Evolutionary conservation across 2,113 vertebrate genomes (phyloP).

Genomic region (Otis tarda): DNA sequence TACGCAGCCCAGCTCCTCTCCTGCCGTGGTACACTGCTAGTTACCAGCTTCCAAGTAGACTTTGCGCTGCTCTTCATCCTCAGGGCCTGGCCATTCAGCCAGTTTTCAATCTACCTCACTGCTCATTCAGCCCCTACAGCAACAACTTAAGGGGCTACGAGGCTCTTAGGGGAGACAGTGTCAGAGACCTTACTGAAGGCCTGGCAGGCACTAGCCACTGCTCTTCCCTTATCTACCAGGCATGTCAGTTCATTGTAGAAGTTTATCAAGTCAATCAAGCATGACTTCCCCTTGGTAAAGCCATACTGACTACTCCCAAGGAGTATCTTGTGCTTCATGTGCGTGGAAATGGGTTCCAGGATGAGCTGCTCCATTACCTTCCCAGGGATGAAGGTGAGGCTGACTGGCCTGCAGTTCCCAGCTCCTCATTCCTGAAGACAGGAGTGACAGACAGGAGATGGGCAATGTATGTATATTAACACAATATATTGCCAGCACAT

Average conservation of each 20-base stretch:
- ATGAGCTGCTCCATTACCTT: not conserved
- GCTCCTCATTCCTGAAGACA: not conserved
- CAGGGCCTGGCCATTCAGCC: not conserved
- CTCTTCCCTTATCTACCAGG: not conserved
- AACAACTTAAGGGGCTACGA: not conserved
- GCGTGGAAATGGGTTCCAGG: not conserved
- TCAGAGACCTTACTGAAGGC: not conserved
- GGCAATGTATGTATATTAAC: not conserved
- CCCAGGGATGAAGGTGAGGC: not conserved
- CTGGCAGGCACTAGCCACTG: not conserved
- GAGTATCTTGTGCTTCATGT: not conserved
- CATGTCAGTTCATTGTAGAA: not conserved
- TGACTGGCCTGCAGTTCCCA: not conserved
- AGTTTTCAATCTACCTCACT: not conserved
- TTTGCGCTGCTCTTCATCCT: not conserved
- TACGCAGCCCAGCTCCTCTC: not conserved
- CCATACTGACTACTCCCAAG: not conserved
- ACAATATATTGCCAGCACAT: not conserved
- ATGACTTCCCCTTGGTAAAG: not conserved
- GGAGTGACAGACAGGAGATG: not conserved
- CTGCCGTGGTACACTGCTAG: not conserved
- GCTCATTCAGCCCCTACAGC: no score
- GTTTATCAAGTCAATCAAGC: not conserved
- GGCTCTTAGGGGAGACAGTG: fast-evolving
- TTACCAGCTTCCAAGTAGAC: not conserved